phyloP scores from a whole-genome alignment of 2,113 vertebrate species.

The Vidua macroura region DNA sequence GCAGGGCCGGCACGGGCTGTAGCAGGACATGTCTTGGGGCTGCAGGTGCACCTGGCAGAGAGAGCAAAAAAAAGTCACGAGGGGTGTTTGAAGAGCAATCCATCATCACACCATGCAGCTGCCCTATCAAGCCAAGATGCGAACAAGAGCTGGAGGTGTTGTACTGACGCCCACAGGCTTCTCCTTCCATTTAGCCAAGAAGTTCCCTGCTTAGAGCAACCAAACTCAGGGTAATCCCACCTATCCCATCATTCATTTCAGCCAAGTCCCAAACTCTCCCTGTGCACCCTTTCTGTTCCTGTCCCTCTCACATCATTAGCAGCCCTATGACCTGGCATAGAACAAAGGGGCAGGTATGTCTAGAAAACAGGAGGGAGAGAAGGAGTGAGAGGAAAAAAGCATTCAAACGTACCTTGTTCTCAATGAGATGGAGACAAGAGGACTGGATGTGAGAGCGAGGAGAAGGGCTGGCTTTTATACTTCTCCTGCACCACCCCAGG shows the following conservation, averaged over 20 bases:
- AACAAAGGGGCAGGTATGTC: not conserved
- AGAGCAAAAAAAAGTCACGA: no score
- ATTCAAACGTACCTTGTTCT: not conserved
- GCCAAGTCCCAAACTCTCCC: not conserved
- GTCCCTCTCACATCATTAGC: not conserved
- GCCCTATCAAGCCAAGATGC: not conserved
- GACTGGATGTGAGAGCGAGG: not conserved
- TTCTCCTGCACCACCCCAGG: not conserved
- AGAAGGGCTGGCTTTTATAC: not conserved
- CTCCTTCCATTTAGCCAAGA: not conserved
- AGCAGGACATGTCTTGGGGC: not conserved
- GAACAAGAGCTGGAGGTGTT: not conserved
- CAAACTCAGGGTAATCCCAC: not conserved
- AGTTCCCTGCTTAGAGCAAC: not conserved
- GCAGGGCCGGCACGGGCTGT: not conserved
- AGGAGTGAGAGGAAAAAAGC: not conserved
- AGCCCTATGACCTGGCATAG: no score
- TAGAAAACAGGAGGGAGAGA: not conserved
- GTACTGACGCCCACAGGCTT: not conserved
- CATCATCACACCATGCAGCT: not conserved
- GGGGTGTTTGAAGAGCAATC: rapidly evolving
- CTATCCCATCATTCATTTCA: not conserved
- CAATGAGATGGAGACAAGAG: not conserved
- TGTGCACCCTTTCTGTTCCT: not conserved
- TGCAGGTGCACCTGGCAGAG: not conserved